These are phyloP conservation scores for Tigriopus japonicus DNA, from an alignment of 1,140 invertebrate species.

Conservation along the genomic window DNA sequence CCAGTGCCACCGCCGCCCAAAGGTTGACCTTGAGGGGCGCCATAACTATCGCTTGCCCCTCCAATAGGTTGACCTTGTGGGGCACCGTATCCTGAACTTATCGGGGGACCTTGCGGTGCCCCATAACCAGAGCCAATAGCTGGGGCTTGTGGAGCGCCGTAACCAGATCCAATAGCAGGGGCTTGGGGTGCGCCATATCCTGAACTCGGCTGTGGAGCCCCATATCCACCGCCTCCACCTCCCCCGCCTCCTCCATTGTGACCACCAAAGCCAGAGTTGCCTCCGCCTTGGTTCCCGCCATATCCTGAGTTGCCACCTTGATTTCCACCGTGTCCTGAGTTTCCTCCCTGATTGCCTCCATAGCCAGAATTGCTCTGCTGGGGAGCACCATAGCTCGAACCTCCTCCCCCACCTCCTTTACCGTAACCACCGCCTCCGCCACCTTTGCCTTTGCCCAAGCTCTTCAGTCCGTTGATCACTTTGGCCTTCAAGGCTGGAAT, in stretches of 20 bases:
- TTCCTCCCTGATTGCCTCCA: not conserved
- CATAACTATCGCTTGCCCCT: not conserved
- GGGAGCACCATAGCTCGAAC: not conserved
- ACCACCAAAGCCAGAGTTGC: too few relatives aligned
- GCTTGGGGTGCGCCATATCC: not conserved
- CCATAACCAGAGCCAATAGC: not conserved
- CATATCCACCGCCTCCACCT: too few relatives aligned
- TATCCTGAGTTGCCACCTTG: not conserved
- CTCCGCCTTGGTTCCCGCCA: too few relatives aligned
- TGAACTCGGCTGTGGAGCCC: not conserved
- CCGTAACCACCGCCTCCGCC: not conserved
- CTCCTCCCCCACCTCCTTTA: too few relatives aligned
- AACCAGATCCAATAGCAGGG: not conserved
- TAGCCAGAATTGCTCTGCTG: not conserved
- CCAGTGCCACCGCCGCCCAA: not conserved
- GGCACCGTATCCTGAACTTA: not conserved
- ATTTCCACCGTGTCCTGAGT: not conserved
- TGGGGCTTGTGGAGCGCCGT: not conserved
- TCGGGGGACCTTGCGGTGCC: not conserved
- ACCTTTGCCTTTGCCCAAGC: not conserved
- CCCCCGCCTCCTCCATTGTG: not conserved
- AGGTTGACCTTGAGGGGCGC: not conserved
- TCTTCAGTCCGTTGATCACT: constrained; percentile 5
- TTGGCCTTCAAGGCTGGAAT: constrained; percentile 6
- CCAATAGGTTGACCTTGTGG: not conserved